Percentiles rank a stretch among this genome's conserved stretches.
phyloP scores from a whole-genome alignment of 2,888 invertebrate species.

The Drosophila siamana region DNA sequence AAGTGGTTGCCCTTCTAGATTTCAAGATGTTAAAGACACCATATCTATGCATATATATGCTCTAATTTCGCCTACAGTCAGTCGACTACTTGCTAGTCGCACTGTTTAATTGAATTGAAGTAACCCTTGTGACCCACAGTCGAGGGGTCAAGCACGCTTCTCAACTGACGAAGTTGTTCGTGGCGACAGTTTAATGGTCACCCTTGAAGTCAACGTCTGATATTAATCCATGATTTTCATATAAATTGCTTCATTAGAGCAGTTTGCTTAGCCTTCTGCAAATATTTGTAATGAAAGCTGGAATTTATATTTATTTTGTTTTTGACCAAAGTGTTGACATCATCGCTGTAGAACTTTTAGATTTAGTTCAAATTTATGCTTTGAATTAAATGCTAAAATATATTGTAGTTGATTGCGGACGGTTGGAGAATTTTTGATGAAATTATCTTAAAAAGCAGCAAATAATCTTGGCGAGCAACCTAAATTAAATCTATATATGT shows the following conservation, averaged over 20 bases:
- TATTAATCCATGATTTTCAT: conserved; percentile 71
- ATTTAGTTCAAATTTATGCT: conserved; percentile 3
- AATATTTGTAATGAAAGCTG: conserved; percentile 48
- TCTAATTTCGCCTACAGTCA: conserved; percentile 22
- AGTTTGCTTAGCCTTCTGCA: conserved; percentile 25
- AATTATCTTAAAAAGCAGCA: background rate
- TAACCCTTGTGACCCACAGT: conserved; percentile 6
- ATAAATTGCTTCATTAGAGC: conserved; percentile 72
- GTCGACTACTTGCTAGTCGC: background rate
- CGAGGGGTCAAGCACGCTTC: conserved; percentile 25
- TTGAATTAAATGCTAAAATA: background rate
- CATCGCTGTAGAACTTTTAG: conserved; percentile 28
- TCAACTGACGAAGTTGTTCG: conserved; percentile 26
- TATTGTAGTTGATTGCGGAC: background rate
- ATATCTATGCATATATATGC: conserved; percentile 6
- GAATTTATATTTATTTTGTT: conserved; percentile 47
- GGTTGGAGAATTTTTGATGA: background rate
- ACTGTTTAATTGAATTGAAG: conserved; percentile 40
- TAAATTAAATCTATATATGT: too few relatives aligned
- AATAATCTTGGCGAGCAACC: too few relatives aligned
- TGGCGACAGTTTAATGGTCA: conserved; percentile 61
- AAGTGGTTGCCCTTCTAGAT: conserved; percentile 12
- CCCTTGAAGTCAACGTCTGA: conserved; percentile 24
- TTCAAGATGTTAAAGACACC: conserved; percentile 13
- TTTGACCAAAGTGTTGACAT: conserved; percentile 48